These are phyloP conservation scores for Amiota mariae DNA, from an alignment of 2,888 invertebrate species.

Conservation along the genomic window DNA sequence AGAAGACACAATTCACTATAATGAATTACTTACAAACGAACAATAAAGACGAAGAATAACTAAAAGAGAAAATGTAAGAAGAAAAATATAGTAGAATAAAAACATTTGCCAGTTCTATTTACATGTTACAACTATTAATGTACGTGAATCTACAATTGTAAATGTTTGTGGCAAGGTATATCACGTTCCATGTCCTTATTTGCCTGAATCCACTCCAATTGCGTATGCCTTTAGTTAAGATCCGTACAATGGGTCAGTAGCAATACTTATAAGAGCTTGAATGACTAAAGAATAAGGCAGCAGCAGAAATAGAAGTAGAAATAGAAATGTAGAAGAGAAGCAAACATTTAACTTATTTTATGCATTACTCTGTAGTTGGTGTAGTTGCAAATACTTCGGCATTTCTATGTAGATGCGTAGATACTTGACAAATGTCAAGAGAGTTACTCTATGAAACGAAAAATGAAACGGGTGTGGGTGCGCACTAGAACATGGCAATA, in stretches of 20 bases:
- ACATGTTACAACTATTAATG: constrained; percentile 35
- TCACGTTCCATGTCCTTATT: constrained; percentile 25
- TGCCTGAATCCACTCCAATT: background rate
- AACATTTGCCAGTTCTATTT: constrained; percentile 3
- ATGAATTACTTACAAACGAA: constrained; percentile 19
- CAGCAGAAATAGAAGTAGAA: background rate
- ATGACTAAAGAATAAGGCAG: background rate
- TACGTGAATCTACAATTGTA: background rate
- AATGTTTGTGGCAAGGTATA: constrained; percentile 12
- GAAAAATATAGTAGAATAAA: constrained; percentile 33
- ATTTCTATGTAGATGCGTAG: constrained; percentile 14
- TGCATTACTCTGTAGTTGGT: constrained; percentile 59
- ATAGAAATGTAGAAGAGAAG: background rate
- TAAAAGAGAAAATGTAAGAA: constrained; percentile 32
- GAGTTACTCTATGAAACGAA: background rate
- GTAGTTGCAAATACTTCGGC: constrained; percentile 47
- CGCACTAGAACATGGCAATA: background rate
- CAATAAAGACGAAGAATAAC: constrained; percentile 27
- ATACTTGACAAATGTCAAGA: constrained; percentile 19
- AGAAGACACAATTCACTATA: background rate
- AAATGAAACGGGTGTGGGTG: too few relatives aligned
- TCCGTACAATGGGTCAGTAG: background rate
- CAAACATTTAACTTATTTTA: constrained; percentile 65
- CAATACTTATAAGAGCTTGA: background rate
- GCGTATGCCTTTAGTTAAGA: background rate